Evolutionary conservation across 2,113 vertebrate species (phyloP).

Genomic region (Eudyptes chrysolophus): DNA sequence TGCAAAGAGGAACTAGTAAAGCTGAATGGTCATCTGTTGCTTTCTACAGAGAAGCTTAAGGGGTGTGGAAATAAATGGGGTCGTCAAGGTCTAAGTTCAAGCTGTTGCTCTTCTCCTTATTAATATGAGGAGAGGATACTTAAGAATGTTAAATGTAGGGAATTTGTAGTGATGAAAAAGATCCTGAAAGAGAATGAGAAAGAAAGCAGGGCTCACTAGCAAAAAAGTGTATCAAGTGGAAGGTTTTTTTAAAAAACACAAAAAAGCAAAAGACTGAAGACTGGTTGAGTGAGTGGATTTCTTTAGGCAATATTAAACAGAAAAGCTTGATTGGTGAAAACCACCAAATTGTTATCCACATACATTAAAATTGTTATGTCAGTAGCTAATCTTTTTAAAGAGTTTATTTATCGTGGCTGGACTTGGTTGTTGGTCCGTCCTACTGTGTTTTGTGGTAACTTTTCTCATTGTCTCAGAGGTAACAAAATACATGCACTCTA

Average conservation of each 20-base stretch:
- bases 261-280: neutral
- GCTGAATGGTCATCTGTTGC: neutral
- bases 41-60: neutral
- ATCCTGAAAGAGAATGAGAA: neutral
- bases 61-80: neutral
- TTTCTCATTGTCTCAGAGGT: neutral
- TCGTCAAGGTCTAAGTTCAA: neutral
- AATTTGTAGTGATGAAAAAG: neutral
- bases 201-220: neutral
- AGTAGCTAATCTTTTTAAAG: neutral
- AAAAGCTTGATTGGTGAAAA: neutral
- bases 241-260: neutral
- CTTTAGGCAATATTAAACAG: neutral
- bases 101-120: neutral
- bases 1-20: neutral
- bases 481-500: neutral
- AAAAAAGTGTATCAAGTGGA: neutral
- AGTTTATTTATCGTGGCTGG: neutral
- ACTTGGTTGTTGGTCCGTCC: neutral
- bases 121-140: neutral
- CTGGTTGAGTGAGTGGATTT: neutral
- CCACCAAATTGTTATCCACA: rapidly evolving
- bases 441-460: neutral
- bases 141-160: neutral
- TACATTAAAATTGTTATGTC: neutral